A percentile compares a stretch with the other conserved stretches of the same genome.
Conservation (phyloP, 2,113 vertebrate species). For the Morone chrysops region DNA sequence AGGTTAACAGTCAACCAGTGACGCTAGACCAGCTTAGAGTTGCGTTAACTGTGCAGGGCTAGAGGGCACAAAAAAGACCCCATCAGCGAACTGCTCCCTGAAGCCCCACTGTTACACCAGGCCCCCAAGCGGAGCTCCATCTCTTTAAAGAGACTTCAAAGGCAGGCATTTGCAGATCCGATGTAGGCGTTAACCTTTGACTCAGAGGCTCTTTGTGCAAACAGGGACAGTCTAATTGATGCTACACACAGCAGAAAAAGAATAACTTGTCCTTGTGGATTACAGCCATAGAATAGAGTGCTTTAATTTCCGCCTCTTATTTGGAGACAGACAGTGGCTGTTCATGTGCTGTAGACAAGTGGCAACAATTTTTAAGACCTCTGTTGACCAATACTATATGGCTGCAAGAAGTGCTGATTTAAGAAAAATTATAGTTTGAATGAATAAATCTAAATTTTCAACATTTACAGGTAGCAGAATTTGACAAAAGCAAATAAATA, state of each 20-base stretch:
- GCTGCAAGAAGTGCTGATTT: background rate
- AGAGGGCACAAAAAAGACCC: conserved; percentile 52
- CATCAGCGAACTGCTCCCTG: conserved; percentile 69
- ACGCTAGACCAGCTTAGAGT: conserved; percentile 25
- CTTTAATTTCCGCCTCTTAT: conserved; percentile 30
- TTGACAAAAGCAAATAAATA: background rate
- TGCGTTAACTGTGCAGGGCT: conserved; percentile 34
- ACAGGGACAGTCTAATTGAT: conserved; percentile 63
- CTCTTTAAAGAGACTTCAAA: conserved; percentile 79
- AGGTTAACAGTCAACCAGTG: conserved; percentile 41
- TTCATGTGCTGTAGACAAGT: conserved; percentile 1
- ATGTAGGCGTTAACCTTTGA: conserved; percentile 77
- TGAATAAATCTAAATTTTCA: background rate
- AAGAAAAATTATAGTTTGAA: background rate
- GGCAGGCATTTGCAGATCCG: conserved; percentile 59
- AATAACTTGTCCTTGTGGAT: conserved; percentile 40
- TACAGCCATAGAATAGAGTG: conserved; percentile 18
- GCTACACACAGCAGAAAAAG: conserved; percentile 30
- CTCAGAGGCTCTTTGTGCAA: conserved; percentile 59
- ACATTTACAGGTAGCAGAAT: background rate
- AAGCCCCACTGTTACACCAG: conserved; percentile 56
- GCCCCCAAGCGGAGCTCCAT: conserved; percentile 57
- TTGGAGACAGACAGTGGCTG: conserved; percentile 2
- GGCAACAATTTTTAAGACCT: background rate
- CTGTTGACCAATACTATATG: background rate